These are phyloP conservation scores for Lysandra coridon DNA, from an alignment of 2,888 invertebrate genomes.

Conservation along the genomic window DNA sequence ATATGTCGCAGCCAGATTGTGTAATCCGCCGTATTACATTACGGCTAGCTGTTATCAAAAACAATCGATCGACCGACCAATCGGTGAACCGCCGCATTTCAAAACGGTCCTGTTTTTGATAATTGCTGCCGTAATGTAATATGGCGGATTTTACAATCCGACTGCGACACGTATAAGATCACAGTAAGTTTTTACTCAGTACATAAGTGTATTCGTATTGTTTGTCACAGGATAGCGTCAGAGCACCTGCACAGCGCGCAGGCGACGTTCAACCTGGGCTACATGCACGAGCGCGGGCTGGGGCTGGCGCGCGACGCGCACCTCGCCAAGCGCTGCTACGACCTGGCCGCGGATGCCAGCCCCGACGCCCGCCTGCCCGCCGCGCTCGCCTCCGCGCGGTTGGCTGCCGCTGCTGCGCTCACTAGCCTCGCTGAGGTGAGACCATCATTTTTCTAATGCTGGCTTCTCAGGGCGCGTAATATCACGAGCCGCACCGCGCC, in stretches of 20 bases:
- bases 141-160: no score
- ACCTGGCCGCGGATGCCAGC: slow-evolving; percentile 95
- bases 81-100: no score
- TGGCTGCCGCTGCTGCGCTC: slow-evolving; percentile 82
- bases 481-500: no score
- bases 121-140: no score
- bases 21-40: no score
- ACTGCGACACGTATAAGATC: no score
- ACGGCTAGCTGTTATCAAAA: no score
- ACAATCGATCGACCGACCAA: no score
- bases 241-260: slow-evolving; percentile 98
- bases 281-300: slow-evolving; percentile 99
- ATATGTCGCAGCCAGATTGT: no score
- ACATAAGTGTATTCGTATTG: neutral
- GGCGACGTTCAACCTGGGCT: slow-evolving; percentile 99
- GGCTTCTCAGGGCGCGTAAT: no score
- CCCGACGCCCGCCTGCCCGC: slow-evolving; percentile 97
- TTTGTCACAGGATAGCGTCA: slow-evolving; percentile 85
- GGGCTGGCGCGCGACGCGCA: slow-evolving; percentile 95
- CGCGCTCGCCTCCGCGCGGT: slow-evolving; percentile 91
- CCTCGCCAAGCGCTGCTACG: slow-evolving; percentile 98
- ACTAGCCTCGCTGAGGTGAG: slow-evolving; percentile 42
- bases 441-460: neutral
- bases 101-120: no score
- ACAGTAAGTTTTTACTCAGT: no score